A percentile compares a stretch with the other conserved stretches of the same genome.
Evolutionary conservation across 2,888 invertebrate species (phyloP).

Genomic region (Leptopterna dolabrata): DNA sequence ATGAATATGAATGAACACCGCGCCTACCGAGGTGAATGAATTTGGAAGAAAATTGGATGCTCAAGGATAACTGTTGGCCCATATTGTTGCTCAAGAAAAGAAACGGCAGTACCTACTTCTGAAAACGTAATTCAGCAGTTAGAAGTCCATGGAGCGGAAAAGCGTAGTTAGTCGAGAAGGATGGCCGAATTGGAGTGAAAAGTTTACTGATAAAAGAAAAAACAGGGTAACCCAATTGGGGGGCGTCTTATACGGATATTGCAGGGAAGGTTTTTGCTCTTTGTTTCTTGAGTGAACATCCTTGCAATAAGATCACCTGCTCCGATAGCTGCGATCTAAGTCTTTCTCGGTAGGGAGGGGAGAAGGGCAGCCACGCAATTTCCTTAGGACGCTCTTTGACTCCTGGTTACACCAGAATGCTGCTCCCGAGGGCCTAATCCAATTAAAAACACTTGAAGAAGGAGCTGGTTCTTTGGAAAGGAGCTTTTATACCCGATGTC

Average conservation of each 20-base stretch:
- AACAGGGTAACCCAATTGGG: not conserved
- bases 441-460: slow-evolving; percentile 52
- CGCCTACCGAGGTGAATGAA: not conserved
- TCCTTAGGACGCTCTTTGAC: slow-evolving; percentile 25
- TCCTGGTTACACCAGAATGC: slow-evolving; percentile 21
- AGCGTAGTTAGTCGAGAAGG: not conserved
- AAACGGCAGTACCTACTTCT: not conserved
- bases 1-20: no score
- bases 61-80: not conserved
- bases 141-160: not conserved
- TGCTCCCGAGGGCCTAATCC: slow-evolving; percentile 43
- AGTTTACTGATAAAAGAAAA: not conserved
- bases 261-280: not conserved
- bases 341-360: not conserved
- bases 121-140: not conserved
- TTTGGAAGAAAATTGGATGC: not conserved
- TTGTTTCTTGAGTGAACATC: slow-evolving; percentile 12
- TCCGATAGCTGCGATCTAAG: slow-evolving; percentile 32
- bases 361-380: slow-evolving; percentile 29
- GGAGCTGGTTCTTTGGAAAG: not conserved
- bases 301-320: slow-evolving; percentile 44
- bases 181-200: not conserved
- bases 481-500: slow-evolving; percentile 4
- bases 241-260: not conserved
- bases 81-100: not conserved